Percentiles rank a stretch among this genome's conserved stretches.
These are phyloP conservation scores for Macrostomum lignano DNA, from an alignment of 1,140 invertebrate species.

Conservation along the genomic window DNA sequence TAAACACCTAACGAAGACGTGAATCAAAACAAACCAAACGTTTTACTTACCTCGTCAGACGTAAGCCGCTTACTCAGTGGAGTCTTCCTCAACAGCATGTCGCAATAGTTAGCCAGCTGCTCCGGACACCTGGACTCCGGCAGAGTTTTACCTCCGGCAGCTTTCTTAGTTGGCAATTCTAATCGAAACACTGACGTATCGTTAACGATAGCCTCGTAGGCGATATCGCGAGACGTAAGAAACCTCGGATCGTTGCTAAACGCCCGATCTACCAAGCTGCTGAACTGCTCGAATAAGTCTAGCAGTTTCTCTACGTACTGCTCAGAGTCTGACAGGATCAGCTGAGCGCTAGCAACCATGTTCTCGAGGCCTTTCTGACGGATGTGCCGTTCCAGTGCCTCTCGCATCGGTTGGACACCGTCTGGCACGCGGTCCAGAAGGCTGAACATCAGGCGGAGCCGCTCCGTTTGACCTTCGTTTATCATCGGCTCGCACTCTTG, in stretches of 20 bases:
- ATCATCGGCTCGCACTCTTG: conserved; percentile 78
- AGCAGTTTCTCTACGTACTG: conserved; percentile 89
- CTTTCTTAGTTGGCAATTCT: conserved; percentile 33
- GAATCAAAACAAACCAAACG: too few relatives aligned
- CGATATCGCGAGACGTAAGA: conserved; percentile 76
- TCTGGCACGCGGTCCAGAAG: conserved; percentile 70
- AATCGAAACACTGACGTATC: conserved; percentile 78
- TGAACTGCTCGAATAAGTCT: conserved; percentile 68
- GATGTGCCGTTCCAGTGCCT: conserved; percentile 69
- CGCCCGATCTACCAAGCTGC: conserved; percentile 61
- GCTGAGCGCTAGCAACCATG: conserved; percentile 78
- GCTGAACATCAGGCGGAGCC: conserved; percentile 66
- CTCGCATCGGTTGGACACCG: conserved; percentile 66
- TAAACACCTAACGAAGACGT: too few relatives aligned
- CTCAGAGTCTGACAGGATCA: conserved; percentile 80
- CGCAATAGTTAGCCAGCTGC: conserved; percentile 92
- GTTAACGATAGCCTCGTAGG: conserved; percentile 58
- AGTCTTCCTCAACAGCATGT: conserved; percentile 85
- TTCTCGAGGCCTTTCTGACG: conserved; percentile 66
- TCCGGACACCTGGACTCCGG: conserved; percentile 95
- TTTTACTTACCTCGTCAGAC: conserved; percentile 70
- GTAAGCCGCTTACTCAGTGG: conserved; percentile 78
- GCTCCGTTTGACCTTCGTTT: conserved; percentile 63
- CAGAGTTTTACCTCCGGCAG: not conserved
- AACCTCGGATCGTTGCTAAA: conserved; percentile 88